A percentile compares a stretch with the other conserved stretches of the same genome.
phyloP scores from a whole-genome alignment of 2,113 vertebrate genomes.

The Oryzias woworae region DNA sequence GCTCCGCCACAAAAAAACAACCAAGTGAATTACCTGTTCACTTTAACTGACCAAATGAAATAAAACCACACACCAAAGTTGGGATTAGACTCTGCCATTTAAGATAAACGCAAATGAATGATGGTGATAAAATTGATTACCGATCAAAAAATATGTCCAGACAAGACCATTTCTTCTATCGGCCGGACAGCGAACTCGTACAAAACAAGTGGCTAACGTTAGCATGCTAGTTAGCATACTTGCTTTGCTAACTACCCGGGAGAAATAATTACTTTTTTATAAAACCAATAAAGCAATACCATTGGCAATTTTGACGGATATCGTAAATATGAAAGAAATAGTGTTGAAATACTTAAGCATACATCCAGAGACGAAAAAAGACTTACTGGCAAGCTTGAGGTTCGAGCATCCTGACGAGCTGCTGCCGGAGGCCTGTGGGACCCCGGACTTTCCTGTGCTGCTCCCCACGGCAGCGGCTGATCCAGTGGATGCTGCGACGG shows the following conservation, averaged over 20 bases:
- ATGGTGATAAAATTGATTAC: not conserved
- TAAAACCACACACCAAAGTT: not conserved
- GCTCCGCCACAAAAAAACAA: slow-evolving; percentile 38
- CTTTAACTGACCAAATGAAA: slow-evolving; percentile 21
- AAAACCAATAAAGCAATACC: not conserved
- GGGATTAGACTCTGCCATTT: not conserved
- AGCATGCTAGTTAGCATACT: slow-evolving; percentile 42
- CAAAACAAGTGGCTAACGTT: slow-evolving; percentile 66
- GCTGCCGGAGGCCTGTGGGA: slow-evolving; percentile 78
- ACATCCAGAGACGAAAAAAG: not conserved
- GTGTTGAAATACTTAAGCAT: not conserved
- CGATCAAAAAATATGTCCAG: not conserved
- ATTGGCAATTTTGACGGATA: not conserved
- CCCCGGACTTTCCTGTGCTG: slow-evolving; percentile 81
- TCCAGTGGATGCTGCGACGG: slow-evolving; percentile 72
- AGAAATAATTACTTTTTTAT: not conserved
- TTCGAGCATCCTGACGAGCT: slow-evolving; percentile 77
- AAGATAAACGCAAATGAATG: not conserved
- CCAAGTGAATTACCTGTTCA: slow-evolving; percentile 23
- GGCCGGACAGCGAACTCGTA: slow-evolving; percentile 22
- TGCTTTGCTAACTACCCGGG: not conserved
- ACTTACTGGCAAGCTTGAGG: slow-evolving; percentile 78
- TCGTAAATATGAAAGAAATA: accelerated
- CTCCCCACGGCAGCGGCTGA: slow-evolving; percentile 79
- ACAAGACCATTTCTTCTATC: slow-evolving; percentile 1